Conservation (phyloP, 1,140 invertebrate genomes). For the Calliphora vicina region DNA sequence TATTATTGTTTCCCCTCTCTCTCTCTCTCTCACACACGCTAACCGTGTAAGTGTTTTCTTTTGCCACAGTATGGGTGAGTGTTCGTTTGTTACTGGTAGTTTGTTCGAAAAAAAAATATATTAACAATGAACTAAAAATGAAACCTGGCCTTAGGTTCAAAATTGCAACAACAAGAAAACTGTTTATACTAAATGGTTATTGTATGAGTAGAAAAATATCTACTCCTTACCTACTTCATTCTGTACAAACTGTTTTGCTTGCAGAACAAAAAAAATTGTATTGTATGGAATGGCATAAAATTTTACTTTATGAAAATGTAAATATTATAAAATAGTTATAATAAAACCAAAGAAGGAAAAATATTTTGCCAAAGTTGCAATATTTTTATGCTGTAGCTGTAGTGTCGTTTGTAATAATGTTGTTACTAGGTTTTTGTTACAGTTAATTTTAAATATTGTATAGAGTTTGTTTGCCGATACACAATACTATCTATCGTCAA, state of each 20-base stretch:
- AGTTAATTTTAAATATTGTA: background rate
- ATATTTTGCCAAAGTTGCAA: background rate
- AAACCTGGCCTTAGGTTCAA: slow-evolving; percentile 3
- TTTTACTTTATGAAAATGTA: slow-evolving; percentile 10
- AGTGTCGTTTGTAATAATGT: background rate
- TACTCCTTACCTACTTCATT: background rate
- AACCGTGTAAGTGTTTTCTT: background rate
- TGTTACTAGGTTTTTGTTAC: background rate
- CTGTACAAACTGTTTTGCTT: background rate
- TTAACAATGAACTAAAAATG: too few species aligned
- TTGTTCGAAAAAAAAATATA: too few species aligned
- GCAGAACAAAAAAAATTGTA: background rate
- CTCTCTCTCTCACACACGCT: too few species aligned
- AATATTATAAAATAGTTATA: slow-evolving; percentile 11
- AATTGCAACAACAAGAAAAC: slow-evolving; percentile 13
- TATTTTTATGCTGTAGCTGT: background rate
- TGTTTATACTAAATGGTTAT: slow-evolving; percentile 29
- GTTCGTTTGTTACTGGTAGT: background rate
- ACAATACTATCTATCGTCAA: background rate
- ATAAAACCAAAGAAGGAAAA: background rate
- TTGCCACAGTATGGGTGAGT: background rate
- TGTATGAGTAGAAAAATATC: background rate
- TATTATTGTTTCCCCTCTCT: background rate
- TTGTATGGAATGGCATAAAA: too few species aligned
- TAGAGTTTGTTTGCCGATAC: background rate